Evolutionary conservation across 2,797 vertebrate genomes (phyloP).

Genomic region (Lithobates sylvaticus): DNA sequence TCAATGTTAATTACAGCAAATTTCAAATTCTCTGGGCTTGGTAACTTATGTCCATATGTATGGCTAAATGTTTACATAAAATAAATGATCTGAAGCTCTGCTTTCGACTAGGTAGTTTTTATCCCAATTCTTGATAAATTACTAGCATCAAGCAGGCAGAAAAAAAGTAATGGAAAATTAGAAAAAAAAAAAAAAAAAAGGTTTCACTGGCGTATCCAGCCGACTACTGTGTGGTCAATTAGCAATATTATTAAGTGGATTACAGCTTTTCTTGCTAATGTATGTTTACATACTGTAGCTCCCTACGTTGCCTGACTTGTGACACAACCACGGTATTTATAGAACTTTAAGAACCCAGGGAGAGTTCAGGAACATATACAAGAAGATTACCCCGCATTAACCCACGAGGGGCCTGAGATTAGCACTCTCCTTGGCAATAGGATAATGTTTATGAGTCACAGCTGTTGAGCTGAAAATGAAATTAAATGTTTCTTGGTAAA

Average conservation of each 20-base stretch:
- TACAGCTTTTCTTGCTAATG: slow-evolving; percentile 24
- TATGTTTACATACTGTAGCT: slow-evolving; percentile 17
- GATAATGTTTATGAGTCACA: slow-evolving; percentile 64
- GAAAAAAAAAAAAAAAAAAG: neutral
- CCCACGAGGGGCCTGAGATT: slow-evolving; percentile 64
- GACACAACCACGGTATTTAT: slow-evolving; percentile 20
- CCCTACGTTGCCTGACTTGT: slow-evolving; percentile 22
- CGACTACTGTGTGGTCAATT: slow-evolving; percentile 28
- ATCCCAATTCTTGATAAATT: neutral
- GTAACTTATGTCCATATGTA: slow-evolving; percentile 1
- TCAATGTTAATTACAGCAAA: neutral
- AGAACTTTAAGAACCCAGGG: slow-evolving; percentile 22
- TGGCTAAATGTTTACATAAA: neutral
- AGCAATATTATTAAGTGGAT: slow-evolving; percentile 41
- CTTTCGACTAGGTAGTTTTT: neutral
- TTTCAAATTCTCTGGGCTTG: neutral
- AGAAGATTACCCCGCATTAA: slow-evolving; percentile 57
- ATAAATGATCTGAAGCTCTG: neutral
- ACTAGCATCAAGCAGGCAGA: neutral
- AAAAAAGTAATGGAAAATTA: neutral
- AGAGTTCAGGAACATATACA: slow-evolving; percentile 36
- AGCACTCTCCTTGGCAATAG: slow-evolving; percentile 63
- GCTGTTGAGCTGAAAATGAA: slow-evolving; percentile 62
- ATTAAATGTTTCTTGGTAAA: slow-evolving; percentile 59
- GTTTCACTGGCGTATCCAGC: neutral